Evolutionary conservation across 2,113 vertebrate genomes (phyloP).

Genomic region (Sterrhoptilus dennistouni): DNA sequence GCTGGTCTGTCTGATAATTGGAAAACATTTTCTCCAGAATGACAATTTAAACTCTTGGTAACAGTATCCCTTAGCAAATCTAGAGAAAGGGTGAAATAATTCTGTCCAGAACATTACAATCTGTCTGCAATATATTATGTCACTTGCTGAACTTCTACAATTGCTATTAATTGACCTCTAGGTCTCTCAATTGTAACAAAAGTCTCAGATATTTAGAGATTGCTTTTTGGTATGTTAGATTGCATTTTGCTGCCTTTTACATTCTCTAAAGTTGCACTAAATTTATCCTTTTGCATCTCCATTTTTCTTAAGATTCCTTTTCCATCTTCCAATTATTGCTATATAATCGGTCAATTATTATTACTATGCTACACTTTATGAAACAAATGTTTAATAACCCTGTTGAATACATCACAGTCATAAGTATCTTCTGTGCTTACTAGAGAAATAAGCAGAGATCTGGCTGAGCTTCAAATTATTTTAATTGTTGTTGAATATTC

Average conservation of each 20-base stretch:
- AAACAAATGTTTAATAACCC: neutral
- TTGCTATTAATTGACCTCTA: constrained; percentile 12
- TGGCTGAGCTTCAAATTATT: neutral
- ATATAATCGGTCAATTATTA: neutral
- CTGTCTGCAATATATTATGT: neutral
- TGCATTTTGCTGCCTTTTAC: neutral
- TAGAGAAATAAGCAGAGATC: neutral
- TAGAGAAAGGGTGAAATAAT: neutral
- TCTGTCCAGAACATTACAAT: neutral
- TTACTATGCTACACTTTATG: neutral
- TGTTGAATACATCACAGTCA: neutral
- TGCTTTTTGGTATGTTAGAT: neutral
- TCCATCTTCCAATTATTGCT: neutral
- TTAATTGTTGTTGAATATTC: neutral
- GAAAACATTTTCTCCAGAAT: constrained; percentile 13
- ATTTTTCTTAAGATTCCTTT: neutral
- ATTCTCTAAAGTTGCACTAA: neutral
- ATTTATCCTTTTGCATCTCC: neutral
- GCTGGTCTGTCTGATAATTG: neutral
- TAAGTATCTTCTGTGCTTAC: neutral
- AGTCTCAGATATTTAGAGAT: neutral
- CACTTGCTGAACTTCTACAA: neutral
- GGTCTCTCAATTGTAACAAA: neutral
- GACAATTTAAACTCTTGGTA: neutral
- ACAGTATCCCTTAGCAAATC: neutral